Conservation (phyloP, 1,140 invertebrate genomes). For the Oncopodura yosiiana region DNA sequence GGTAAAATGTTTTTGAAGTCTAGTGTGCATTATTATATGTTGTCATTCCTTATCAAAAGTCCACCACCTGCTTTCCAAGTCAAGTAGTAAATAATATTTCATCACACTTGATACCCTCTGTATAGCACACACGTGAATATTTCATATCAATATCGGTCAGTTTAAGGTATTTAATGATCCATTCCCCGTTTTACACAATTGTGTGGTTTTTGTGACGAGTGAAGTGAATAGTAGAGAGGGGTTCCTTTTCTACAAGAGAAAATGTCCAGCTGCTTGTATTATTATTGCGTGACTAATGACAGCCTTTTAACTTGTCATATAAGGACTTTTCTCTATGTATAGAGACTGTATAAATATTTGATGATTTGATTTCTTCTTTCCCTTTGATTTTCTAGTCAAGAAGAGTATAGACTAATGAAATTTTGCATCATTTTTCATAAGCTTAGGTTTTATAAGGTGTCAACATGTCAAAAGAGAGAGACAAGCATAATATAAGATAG, state of each 20-base stretch:
- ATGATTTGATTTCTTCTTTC: slow-evolving; percentile 14
- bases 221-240: neutral
- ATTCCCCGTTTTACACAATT: neutral
- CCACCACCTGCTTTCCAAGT: too few relatives aligned
- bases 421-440: neutral
- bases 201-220: neutral
- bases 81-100: too few relatives aligned
- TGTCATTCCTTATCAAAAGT: too few relatives aligned
- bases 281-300: slow-evolving; percentile 31
- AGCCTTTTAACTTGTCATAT: slow-evolving; percentile 23
- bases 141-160: too few relatives aligned
- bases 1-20: too few relatives aligned
- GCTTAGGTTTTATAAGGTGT: neutral
- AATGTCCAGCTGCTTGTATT: slow-evolving; percentile 21
- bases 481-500: too few relatives aligned
- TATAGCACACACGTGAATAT: too few relatives aligned
- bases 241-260: slow-evolving; percentile 4
- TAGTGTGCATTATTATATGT: too few relatives aligned
- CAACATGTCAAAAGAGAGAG: neutral
- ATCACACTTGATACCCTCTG: too few relatives aligned
- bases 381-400: slow-evolving; percentile 3
- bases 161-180: too few relatives aligned
- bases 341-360: slow-evolving; percentile 24
- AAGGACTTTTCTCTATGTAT: neutral
- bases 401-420: too few relatives aligned